phyloP scores from a whole-genome alignment of 2,888 invertebrate genomes.

The Busseola fusca region DNA sequence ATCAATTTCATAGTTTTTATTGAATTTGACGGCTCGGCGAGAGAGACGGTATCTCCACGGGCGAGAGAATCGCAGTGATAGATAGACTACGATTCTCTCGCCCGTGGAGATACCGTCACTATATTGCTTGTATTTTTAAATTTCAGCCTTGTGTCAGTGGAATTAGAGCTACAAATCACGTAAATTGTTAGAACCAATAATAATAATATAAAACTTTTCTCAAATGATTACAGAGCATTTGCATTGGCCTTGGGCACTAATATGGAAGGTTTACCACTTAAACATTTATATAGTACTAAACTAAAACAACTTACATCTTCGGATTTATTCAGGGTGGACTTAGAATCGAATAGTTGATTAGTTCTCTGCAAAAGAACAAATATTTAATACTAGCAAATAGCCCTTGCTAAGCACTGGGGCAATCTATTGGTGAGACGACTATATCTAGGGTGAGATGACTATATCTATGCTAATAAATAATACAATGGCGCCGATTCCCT shows the following conservation, averaged over 20 bases:
- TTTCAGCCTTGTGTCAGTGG: neutral
- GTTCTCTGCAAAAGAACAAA: slow-evolving; percentile 9
- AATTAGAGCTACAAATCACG: neutral
- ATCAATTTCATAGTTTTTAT: too few species aligned
- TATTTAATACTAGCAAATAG: neutral
- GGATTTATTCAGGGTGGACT: neutral
- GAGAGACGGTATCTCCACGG: too few species aligned
- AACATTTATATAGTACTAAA: too few species aligned
- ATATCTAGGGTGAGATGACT: too few species aligned
- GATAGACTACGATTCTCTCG: too few species aligned
- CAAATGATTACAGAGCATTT: too few species aligned
- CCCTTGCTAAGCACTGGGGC: too few species aligned
- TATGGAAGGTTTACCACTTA: too few species aligned
- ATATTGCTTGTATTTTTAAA: neutral
- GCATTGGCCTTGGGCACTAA: too few species aligned
- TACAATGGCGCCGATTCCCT: too few species aligned
- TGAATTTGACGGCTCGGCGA: too few species aligned
- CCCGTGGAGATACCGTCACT: neutral
- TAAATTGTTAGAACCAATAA: neutral
- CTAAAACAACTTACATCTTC: slow-evolving; percentile 57
- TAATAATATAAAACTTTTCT: neutral
- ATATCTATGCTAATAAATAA: neutral
- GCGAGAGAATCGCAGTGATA: too few species aligned
- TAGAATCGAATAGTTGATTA: neutral
- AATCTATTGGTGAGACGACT: neutral